Evolutionary conservation across 2,797 vertebrate genomes (phyloP).

Genomic region (Momotus momota): DNA sequence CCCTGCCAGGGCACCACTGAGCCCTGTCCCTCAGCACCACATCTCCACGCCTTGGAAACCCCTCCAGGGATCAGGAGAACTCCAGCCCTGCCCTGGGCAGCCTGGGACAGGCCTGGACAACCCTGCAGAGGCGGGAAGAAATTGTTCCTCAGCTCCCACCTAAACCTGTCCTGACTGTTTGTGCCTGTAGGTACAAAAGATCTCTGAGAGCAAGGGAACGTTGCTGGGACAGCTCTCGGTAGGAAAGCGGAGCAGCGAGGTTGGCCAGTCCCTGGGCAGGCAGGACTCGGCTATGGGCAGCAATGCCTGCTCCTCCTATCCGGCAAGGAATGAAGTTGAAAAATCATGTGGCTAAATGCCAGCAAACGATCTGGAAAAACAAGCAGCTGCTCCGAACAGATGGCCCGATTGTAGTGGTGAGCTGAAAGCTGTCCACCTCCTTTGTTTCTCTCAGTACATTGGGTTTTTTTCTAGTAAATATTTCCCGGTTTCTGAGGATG

Average conservation of each 20-base stretch:
- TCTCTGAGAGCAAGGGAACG: too few species aligned
- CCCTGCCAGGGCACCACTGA: too few species aligned
- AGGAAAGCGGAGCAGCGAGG: not conserved
- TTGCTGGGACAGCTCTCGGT: accelerated
- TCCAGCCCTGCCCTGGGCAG: not conserved
- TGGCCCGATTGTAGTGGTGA: not conserved
- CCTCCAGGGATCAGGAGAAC: not conserved
- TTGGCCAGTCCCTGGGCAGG: not conserved
- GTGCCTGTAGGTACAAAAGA: not conserved
- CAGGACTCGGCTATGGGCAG: not conserved
- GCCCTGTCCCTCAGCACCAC: not conserved
- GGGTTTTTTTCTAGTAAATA: not conserved
- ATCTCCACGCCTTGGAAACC: not conserved
- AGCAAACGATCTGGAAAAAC: not conserved
- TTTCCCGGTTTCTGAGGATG: not conserved
- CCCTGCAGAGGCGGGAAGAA: not conserved
- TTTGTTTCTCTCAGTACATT: not conserved
- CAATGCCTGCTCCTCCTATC: not conserved
- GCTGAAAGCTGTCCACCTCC: not conserved
- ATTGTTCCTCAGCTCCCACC: not conserved
- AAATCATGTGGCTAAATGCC: not conserved
- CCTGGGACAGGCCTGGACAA: too few species aligned
- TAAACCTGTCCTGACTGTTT: not conserved
- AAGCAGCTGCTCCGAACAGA: not conserved
- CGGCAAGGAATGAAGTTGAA: not conserved